Evolutionary conservation across 2,797 vertebrate genomes (phyloP).

Genomic region (Petrocephalus schoutedeni): DNA sequence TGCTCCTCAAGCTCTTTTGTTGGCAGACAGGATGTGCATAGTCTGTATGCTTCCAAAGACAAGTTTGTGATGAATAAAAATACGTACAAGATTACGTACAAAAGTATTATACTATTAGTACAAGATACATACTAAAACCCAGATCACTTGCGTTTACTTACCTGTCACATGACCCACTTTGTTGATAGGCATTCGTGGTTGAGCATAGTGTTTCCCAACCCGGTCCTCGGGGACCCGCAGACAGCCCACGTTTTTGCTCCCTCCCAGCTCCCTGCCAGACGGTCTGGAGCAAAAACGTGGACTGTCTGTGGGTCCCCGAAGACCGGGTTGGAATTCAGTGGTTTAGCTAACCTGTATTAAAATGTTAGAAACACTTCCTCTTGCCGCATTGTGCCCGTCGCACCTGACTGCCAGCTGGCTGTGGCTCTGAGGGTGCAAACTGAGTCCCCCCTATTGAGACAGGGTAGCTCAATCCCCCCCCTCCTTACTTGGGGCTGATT

Average conservation of each 20-base stretch:
- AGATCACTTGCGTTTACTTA: background rate
- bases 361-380: background rate
- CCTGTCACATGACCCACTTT: background rate
- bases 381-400: background rate
- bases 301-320: background rate
- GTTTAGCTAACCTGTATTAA: background rate
- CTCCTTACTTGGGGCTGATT: background rate
- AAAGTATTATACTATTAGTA: too few species aligned
- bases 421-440: background rate
- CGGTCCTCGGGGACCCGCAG: background rate
- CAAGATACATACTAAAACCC: background rate
- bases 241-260: background rate
- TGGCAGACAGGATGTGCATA: background rate
- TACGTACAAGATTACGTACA: background rate
- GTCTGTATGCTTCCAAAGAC: background rate
- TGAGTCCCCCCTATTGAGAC: background rate
- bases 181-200: background rate
- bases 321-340: background rate
- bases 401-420: background rate
- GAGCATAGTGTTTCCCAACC: background rate
- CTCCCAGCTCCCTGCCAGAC: too few species aligned
- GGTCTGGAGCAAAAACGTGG: background rate
- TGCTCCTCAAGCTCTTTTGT: background rate
- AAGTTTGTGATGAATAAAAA: background rate
- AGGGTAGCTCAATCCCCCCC: background rate